Conservation (phyloP, 2,797 vertebrate species). For the Aeoliscus strigatus region DNA sequence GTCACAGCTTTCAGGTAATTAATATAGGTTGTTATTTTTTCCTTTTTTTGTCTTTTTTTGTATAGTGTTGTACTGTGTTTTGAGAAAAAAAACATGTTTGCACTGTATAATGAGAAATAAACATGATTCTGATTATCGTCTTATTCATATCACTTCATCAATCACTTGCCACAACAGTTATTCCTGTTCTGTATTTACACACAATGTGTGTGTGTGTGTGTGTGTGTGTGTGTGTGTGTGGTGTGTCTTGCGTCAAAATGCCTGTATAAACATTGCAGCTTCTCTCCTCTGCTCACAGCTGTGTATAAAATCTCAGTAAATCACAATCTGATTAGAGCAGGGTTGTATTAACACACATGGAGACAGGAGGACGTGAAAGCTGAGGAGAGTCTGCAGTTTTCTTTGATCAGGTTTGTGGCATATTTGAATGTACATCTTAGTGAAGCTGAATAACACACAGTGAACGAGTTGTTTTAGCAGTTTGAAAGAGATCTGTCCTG, state of each 20-base stretch:
- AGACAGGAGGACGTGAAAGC: slow-evolving; percentile 42
- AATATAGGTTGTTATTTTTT: no score
- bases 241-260: slow-evolving; percentile 17
- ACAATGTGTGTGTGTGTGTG: slow-evolving; percentile 17
- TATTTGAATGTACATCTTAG: slow-evolving; percentile 5
- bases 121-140: no score
- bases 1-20: slow-evolving; percentile 50
- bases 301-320: slow-evolving; percentile 55
- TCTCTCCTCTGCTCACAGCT: slow-evolving; percentile 56
- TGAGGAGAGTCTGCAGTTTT: slow-evolving; percentile 16
- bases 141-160: no score
- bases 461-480: no score
- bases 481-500: slow-evolving; percentile 16
- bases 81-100: no score
- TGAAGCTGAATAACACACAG: slow-evolving; percentile 18
- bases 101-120: no score
- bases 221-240: slow-evolving; percentile 2
- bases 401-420: slow-evolving; percentile 41
- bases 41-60: no score
- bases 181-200: slow-evolving; percentile 11
- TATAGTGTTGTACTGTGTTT: no score
- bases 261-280: slow-evolving; percentile 40
- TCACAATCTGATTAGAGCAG: slow-evolving; percentile 61
- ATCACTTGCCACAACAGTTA: slow-evolving; percentile 41
- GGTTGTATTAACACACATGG: slow-evolving; percentile 61